Evolutionary conservation across 2,797 vertebrate genomes (phyloP).

Genomic region (Sciurus vulgaris): DNA sequence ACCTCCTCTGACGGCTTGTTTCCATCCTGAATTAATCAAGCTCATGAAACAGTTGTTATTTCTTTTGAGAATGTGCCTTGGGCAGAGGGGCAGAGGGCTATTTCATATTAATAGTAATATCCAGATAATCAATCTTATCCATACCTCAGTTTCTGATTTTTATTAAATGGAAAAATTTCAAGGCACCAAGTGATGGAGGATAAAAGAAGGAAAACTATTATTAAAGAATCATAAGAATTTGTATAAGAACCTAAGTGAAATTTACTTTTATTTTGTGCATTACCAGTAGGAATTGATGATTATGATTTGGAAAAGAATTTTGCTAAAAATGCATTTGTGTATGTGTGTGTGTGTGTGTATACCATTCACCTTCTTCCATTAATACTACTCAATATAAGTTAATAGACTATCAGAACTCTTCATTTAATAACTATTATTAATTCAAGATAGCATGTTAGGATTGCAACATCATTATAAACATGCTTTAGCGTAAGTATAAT

Average conservation of each 20-base stretch:
- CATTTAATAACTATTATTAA: neutral
- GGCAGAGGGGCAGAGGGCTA: neutral
- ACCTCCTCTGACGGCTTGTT: neutral
- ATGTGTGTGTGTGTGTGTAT: neutral
- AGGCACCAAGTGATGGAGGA: neutral
- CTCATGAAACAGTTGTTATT: neutral
- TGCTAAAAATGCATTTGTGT: neutral
- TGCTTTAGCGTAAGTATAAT: neutral
- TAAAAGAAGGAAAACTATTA: constrained; percentile 32
- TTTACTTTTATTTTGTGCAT: neutral
- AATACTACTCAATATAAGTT: constrained; percentile 11
- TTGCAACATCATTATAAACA: neutral
- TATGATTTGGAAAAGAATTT: neutral
- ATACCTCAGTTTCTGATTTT: neutral
- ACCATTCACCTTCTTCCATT: neutral
- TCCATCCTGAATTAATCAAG: neutral
- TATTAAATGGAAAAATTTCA: neutral
- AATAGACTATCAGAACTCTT: neutral
- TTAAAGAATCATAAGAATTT: neutral
- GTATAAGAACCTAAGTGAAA: neutral
- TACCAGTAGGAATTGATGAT: neutral
- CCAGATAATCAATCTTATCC: neutral
- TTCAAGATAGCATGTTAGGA: neutral
- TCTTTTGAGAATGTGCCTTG: neutral
- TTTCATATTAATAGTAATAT: neutral